phyloP scores from a whole-genome alignment of 2,888 invertebrate species.

The Epinotia bilunana region DNA sequence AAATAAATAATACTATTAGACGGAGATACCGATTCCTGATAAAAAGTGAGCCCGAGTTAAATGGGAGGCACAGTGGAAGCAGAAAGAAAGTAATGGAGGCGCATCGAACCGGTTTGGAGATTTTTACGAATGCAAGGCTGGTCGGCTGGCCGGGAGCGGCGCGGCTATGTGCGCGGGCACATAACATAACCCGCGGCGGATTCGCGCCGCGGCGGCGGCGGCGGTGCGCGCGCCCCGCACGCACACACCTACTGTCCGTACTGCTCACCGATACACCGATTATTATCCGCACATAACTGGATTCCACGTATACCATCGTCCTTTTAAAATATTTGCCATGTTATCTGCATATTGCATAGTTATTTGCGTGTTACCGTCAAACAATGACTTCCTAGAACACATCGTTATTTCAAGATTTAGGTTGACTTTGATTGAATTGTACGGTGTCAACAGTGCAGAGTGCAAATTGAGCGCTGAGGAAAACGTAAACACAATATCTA shows the following conservation, averaged over 20 bases:
- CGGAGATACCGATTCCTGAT: constrained; percentile 84
- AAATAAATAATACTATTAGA: constrained; percentile 85
- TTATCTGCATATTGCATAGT: constrained; percentile 61
- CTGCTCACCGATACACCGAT: constrained; percentile 55
- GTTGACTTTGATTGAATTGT: constrained; percentile 61
- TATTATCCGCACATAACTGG: constrained; percentile 77
- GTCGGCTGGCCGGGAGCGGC: constrained; percentile 63
- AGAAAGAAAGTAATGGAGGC: constrained; percentile 85
- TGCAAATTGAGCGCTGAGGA: constrained; percentile 53
- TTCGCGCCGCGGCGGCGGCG: constrained; percentile 80
- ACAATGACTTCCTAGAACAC: constrained; percentile 65
- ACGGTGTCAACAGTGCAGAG: constrained; percentile 51
- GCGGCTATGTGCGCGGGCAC: constrained; percentile 74
- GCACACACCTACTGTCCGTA: constrained; percentile 61
- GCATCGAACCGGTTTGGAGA: constrained; percentile 83
- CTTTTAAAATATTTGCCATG: constrained; percentile 72
- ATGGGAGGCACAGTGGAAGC: constrained; percentile 83
- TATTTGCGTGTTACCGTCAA: constrained; percentile 66
- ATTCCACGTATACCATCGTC: constrained; percentile 69
- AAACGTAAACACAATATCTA: constrained; percentile 66
- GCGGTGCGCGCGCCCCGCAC: constrained; percentile 65
- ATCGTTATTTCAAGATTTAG: constrained; percentile 71
- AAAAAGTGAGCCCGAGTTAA: constrained; percentile 84
- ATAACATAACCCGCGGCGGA: constrained; percentile 76
- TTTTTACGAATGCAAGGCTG: constrained; percentile 85